Percentiles rank a stretch among this genome's conserved stretches.
Evolutionary conservation across 1,140 invertebrate genomes (phyloP).

Genomic region (Araneus ventricosus): DNA sequence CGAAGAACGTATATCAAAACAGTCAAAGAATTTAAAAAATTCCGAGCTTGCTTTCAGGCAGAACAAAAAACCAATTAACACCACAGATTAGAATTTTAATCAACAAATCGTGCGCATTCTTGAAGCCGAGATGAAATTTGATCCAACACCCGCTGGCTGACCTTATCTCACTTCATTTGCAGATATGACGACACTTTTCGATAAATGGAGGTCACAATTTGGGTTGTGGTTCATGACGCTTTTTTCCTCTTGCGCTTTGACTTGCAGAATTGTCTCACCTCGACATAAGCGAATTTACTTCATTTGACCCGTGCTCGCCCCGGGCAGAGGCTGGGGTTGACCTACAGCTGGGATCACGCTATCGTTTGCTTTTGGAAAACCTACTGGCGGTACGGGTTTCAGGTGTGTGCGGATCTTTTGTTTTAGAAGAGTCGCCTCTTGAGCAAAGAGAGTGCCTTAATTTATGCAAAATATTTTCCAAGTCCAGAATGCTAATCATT

Average conservation of each 20-base stretch:
- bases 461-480: constrained; percentile 31
- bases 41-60: no score
- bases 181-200: constrained; percentile 42
- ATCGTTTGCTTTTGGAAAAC: background rate
- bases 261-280: constrained; percentile 43
- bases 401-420: background rate
- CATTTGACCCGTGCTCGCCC: constrained; percentile 33
- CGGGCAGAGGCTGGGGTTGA: constrained; percentile 30
- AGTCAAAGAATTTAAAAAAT: no score
- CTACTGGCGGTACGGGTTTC: background rate
- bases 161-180: background rate
- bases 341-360: constrained; percentile 35
- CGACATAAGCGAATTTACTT: constrained; percentile 23
- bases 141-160: constrained; percentile 6
- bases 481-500: constrained; percentile 4
- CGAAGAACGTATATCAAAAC: no score
- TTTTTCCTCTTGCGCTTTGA: background rate
- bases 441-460: background rate
- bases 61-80: background rate
- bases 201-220: constrained; percentile 30
- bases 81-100: background rate
- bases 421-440: background rate
- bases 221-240: constrained; percentile 6
- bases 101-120: background rate
- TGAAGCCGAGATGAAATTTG: background rate